These are phyloP conservation scores for Cylindroiulus punctatus DNA, from an alignment of 2,888 invertebrate genomes.

Conservation along the genomic window DNA sequence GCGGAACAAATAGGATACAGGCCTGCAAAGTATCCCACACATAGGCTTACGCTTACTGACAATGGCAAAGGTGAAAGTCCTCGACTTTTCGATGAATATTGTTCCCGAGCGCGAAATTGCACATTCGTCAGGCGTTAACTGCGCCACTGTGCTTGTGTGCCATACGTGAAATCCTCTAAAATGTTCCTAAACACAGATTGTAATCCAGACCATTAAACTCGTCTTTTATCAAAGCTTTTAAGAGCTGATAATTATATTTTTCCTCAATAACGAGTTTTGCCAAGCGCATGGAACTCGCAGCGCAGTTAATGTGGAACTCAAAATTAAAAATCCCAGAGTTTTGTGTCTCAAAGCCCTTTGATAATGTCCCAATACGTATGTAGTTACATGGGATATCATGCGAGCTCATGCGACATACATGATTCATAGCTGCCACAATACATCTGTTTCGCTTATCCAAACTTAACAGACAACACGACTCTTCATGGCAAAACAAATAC, in stretches of 20 bases:
- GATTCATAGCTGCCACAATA: too few species aligned
- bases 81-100: constrained; percentile 18
- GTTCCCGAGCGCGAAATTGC: constrained; percentile 18
- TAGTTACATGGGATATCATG: too few species aligned
- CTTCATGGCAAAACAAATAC: too few species aligned
- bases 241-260: constrained; percentile 5
- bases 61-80: constrained; percentile 9
- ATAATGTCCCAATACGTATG: too few species aligned
- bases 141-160: not conserved
- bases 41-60: not conserved
- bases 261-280: not conserved
- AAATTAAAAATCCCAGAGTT: not conserved
- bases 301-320: not conserved
- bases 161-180: constrained; percentile 9
- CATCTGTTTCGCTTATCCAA: too few species aligned
- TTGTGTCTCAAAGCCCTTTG: not conserved
- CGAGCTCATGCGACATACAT: too few species aligned
- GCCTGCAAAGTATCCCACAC: not conserved
- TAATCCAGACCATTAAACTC: constrained; percentile 8
- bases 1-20: not conserved
- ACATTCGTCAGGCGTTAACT: constrained; percentile 7
- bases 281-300: not conserved
- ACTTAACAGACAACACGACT: too few species aligned
- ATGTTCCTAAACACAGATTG: constrained; percentile 10
- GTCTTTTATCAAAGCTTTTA: constrained; percentile 18